Conservation (phyloP, 2,888 invertebrate species). For the Cantharis rufa region DNA sequence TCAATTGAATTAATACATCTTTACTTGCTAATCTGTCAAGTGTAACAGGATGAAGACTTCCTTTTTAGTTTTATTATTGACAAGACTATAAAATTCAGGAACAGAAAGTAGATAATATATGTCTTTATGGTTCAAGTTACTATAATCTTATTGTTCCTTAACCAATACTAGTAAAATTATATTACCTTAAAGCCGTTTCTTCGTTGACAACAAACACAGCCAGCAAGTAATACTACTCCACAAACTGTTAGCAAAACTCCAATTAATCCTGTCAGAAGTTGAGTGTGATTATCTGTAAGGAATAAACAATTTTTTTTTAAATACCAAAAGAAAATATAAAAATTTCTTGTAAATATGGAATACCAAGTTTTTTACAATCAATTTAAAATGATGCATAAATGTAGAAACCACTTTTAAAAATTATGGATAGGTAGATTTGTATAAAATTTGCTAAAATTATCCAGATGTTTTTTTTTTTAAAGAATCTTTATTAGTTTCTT, state of each 20-base stretch:
- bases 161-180: not conserved
- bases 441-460: too few species aligned
- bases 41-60: constrained; percentile 36
- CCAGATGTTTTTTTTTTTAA: too few species aligned
- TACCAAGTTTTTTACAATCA: not conserved
- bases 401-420: not conserved
- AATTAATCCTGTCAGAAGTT: constrained; percentile 50
- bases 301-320: not conserved
- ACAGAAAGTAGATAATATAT: not conserved
- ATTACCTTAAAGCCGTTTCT: constrained; percentile 57
- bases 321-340: not conserved
- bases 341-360: not conserved
- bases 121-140: not conserved
- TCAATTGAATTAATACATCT: not conserved
- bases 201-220: constrained; percentile 55
- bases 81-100: not conserved
- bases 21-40: constrained; percentile 8
- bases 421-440: too few species aligned
- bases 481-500: too few species aligned
- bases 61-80: constrained; percentile 18
- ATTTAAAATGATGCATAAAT: not conserved
- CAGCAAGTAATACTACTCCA: constrained; percentile 49
- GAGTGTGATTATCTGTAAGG: constrained; percentile 47
- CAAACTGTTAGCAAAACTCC: constrained; percentile 54
- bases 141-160: not conserved